Conservation (phyloP, 2,888 invertebrate species). For the Melipona bicolor region DNA sequence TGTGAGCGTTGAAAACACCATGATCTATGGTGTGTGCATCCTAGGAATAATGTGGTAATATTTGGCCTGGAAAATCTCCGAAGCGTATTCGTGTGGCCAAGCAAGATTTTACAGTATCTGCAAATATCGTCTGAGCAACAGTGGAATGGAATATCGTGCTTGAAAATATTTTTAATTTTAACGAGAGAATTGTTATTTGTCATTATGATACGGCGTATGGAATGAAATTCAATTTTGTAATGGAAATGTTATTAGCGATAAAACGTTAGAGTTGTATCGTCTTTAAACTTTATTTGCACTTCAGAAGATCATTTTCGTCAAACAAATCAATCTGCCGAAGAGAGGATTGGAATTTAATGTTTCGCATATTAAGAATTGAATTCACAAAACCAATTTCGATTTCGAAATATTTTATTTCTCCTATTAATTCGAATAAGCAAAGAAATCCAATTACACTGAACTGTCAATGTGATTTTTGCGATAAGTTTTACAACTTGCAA, state of each 20-base stretch:
- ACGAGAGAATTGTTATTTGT: too few species aligned
- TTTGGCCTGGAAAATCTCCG: slow-evolving; percentile 67
- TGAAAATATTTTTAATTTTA: neutral
- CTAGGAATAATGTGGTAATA: slow-evolving; percentile 59
- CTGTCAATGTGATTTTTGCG: neutral
- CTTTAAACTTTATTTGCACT: slow-evolving; percentile 15
- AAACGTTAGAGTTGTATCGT: slow-evolving; percentile 13
- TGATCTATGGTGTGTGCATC: slow-evolving; percentile 67
- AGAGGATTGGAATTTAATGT: slow-evolving; percentile 38
- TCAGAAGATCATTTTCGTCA: slow-evolving; percentile 45
- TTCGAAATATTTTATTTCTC: neutral
- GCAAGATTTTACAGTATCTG: slow-evolving; percentile 3
- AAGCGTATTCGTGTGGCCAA: slow-evolving; percentile 50
- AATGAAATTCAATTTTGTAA: slow-evolving; percentile 27
- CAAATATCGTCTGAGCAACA: neutral
- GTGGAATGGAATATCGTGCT: neutral
- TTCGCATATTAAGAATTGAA: slow-evolving; percentile 9
- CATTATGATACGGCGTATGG: neutral
- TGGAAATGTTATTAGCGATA: slow-evolving; percentile 42
- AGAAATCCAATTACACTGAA: neutral
- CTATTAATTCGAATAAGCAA: neutral
- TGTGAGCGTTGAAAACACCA: slow-evolving; percentile 64
- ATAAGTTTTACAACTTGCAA: neutral
- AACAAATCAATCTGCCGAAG: slow-evolving; percentile 17
- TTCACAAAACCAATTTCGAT: neutral